These are phyloP conservation scores for Onychostoma macrolepis DNA, from an alignment of 2,113 vertebrate species.

Conservation along the genomic window DNA sequence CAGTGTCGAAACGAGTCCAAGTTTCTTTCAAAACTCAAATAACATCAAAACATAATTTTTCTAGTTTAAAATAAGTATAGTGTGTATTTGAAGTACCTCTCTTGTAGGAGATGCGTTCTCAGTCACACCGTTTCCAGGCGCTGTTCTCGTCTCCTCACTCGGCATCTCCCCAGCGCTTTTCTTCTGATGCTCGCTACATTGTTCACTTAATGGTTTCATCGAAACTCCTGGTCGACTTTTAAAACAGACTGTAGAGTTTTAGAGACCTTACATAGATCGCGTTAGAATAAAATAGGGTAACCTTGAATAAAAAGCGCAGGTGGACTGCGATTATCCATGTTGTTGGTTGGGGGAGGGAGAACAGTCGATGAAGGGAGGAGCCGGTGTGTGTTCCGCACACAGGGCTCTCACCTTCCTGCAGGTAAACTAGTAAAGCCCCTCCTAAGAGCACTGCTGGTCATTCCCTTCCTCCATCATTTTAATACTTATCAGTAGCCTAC, in stretches of 20 bases:
- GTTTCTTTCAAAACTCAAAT: background rate
- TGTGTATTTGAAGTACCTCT: conserved; percentile 44
- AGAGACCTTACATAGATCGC: background rate
- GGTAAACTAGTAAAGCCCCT: background rate
- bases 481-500: no score
- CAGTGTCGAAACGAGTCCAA: background rate
- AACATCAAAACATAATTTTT: background rate
- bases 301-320: conserved; percentile 15
- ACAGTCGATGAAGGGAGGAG: conserved; percentile 3
- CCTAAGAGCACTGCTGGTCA: background rate
- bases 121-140: conserved; percentile 50
- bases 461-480: background rate
- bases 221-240: background rate
- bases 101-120: conserved; percentile 47
- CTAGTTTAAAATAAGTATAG: background rate
- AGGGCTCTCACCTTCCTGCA: conserved; percentile 37
- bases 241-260: background rate
- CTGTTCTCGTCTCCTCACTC: conserved; percentile 60
- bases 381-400: conserved; percentile 1
- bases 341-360: conserved; percentile 27
- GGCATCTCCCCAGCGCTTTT: conserved; percentile 66
- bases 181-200: conserved; percentile 26
- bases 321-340: conserved; percentile 46
- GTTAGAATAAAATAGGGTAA: background rate
- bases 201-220: conserved; percentile 51